Evolutionary conservation across 2,113 vertebrate genomes (phyloP), one percentile per base, ranked within the genome.

Genomic region (Geococcyx californianus): DNA sequence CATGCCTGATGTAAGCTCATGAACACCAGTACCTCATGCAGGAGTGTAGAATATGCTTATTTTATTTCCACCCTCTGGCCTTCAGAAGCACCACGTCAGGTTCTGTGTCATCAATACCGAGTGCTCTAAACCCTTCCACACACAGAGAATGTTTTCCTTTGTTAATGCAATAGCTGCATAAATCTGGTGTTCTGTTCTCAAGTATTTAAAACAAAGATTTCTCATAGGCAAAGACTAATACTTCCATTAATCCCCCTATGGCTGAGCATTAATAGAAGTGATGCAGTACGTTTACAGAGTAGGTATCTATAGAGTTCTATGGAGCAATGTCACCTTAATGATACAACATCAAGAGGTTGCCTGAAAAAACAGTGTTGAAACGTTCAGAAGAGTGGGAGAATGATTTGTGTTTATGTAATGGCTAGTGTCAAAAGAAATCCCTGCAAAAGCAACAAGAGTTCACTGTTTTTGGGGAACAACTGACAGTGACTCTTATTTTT

Each of bases 371-470:
- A 5, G 3, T 0, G 44, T 89, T 83, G 69, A 93, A 95, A 90
- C 13, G 26, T 82, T 88, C 51, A 38, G 64, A 84, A 21, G 90
- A 84, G 83, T 56, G 52, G 69, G 79, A 95, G 92, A 94, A 91
- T 34, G 66, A 40, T 49, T 93, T 91, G 69, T 23, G 1, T 94
- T 94, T 92, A n/a, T 87, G 92, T 93, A 86, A 84, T 87, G 89
- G 68, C 68, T 70, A 19, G 59, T 38, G 84, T 86, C 54, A 58
- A 79, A 94, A 91, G 59, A 91, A 74, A 83, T 88, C 86, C 89
- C 88, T 90, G 93, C 90, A 75, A 78, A 93, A 91, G 87, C 94
- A 75, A 89, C 89, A 91, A 94, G 86, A 93, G 91, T 84, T 93
- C 87, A 72, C 92, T 93, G 88, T 77, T 94, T 94, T 94, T 94